These are phyloP conservation scores for Strix occidentalis DNA, from an alignment of 2,797 vertebrate genomes.

Conservation along the genomic window DNA sequence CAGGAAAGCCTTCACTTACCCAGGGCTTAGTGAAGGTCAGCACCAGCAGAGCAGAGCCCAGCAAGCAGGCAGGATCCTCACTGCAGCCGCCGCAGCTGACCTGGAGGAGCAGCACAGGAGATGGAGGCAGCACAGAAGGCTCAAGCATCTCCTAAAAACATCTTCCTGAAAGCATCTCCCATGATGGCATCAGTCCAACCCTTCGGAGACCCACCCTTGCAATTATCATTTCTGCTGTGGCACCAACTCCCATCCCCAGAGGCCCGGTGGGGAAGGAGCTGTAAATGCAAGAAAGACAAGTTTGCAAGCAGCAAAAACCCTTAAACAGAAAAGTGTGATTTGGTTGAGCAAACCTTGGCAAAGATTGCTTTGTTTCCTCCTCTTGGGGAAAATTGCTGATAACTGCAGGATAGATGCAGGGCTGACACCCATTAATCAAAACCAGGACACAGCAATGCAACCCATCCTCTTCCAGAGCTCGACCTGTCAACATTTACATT, in stretches of 20 bases:
- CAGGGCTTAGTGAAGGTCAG: constrained; percentile 46
- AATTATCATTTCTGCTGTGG: background rate
- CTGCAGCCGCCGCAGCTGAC: background rate
- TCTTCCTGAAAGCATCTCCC: background rate
- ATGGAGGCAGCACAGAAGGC: background rate
- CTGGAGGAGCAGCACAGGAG: constrained; percentile 35
- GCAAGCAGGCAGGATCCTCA: constrained; percentile 47
- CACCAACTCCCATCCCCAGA: background rate
- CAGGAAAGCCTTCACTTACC: background rate
- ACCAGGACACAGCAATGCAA: background rate
- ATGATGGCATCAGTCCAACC: background rate
- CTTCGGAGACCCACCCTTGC: too few species aligned
- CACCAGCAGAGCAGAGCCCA: constrained; percentile 47
- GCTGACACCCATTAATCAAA: background rate
- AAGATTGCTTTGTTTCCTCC: background rate
- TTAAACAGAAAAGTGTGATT: background rate
- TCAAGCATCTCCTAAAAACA: background rate
- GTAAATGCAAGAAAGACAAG: background rate
- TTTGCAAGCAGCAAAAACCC: background rate
- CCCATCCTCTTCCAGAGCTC: background rate
- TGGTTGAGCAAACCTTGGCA: background rate
- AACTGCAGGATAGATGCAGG: background rate
- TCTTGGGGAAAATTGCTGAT: background rate
- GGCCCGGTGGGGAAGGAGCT: background rate
- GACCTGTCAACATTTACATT: fast-evolving